Conservation (phyloP, 2,113 vertebrate species). For the Toxostoma redivivum region DNA sequence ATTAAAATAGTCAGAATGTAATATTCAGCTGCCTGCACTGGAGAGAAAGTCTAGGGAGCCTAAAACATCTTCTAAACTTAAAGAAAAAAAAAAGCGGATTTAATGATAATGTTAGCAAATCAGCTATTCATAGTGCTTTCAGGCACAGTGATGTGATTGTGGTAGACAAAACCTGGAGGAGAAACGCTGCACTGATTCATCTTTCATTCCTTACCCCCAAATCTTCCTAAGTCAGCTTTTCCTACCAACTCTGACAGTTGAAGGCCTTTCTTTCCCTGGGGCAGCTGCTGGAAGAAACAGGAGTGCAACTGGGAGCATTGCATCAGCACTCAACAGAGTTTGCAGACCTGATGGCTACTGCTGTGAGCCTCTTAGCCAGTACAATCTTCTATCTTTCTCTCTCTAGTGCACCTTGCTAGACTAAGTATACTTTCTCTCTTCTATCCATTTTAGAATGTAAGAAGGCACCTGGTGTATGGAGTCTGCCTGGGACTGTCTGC, state of each 20-base stretch:
- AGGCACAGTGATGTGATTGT: not conserved
- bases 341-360: not conserved
- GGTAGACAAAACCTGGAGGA: not conserved
- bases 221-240: not conserved
- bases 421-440: not conserved
- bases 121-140: not conserved
- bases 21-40: not conserved
- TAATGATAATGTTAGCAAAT: not conserved
- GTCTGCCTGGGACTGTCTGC: not conserved
- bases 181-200: not conserved
- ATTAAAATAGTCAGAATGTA: not conserved
- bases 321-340: not conserved
- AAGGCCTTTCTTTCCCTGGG: not conserved
- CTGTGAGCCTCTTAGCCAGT: not conserved
- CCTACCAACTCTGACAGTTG: not conserved
- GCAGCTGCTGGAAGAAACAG: not conserved
- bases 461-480: not conserved
- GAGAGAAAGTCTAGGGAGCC: not conserved
- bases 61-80: not conserved
- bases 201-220: not conserved
- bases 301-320: not conserved
- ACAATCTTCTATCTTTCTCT: not conserved
- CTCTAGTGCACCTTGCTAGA: not conserved
- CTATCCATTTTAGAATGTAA: not conserved
- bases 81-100: not conserved